Base-by-base conservation (phyloP, 2,797 vertebrate species). In the Malacoraja senta region DNA sequence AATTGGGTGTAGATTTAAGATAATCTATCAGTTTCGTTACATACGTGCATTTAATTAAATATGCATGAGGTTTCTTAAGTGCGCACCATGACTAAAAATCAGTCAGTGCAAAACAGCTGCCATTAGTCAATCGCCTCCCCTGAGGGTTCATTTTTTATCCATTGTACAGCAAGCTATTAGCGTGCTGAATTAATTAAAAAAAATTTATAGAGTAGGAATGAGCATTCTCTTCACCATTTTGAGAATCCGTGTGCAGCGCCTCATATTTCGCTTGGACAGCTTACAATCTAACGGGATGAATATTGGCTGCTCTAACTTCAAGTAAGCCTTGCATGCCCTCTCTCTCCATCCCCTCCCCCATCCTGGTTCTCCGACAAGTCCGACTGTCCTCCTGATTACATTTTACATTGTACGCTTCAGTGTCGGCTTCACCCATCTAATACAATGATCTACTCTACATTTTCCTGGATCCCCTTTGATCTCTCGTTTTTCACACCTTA, bases 11-110 rank as follows among this genome's bases (percentile, higher is more conserved):
- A 53, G 44, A 26, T 53, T 91, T 53, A n/a, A 92, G 38, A 9
- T 35, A 53, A 92, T 92, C 90, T 92, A 92, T 92, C 90, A 74
- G 68, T 74, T 72, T 74, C 0, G 17, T 92, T 74, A 74, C 90
- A 29, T 53, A 15, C 35, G 53, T 76, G 71, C 26, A 26, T 91
- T 91, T 71, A 71, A 38, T 91, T 91, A 71, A 90, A 91, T 91
- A 91, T 91, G 65, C 86, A 91, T 91, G 65, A 38, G 65, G 21
- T 71, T 76, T 92, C 35, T 44, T 71, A 53, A 74, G 26, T 29
- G 35, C 71, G 29, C 24, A 8, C 68, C 15, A 3, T 13, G 35
- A 76, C 71, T 76, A 53, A 26, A 92, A 53, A 21, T 53, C 71
- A 26, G 35, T 91, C 65, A 53, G 38, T 24, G 6, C 90, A 15